Evolutionary conservation across 1,140 invertebrate genomes (phyloP).

Genomic region (Drosophila truncata): DNA sequence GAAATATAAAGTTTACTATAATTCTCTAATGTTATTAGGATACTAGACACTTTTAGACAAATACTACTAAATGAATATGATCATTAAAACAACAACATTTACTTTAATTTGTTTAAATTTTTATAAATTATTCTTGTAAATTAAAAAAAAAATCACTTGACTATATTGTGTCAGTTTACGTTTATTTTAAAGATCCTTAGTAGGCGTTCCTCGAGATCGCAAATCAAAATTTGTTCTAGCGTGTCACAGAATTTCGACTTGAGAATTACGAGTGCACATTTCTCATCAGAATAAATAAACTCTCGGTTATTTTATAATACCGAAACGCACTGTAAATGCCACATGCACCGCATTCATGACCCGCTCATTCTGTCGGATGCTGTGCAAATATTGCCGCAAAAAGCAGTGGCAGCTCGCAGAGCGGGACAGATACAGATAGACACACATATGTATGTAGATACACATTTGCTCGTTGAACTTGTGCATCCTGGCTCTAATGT

Average conservation of each 20-base stretch:
- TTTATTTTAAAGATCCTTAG: no score
- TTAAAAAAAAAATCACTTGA: no score
- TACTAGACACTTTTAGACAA: no score
- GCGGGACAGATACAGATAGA: slow-evolving; percentile 10
- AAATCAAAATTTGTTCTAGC: no score
- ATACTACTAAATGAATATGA: no score
- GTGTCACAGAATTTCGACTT: background rate
- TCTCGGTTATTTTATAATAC: background rate
- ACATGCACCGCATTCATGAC: slow-evolving; percentile 15
- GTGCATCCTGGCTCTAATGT: slow-evolving; percentile 35
- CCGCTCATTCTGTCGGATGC: slow-evolving; percentile 21
- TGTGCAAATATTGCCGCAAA: slow-evolving; percentile 63
- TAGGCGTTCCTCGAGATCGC: no score
- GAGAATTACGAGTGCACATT: background rate
- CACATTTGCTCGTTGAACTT: slow-evolving; percentile 58
- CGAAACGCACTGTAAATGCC: slow-evolving; percentile 31
- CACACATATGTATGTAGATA: slow-evolving; percentile 42
- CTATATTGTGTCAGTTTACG: no score
- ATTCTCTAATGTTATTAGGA: no score
- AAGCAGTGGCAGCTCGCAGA: slow-evolving; percentile 28
- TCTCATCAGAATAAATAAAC: background rate
- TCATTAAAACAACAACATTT: no score
- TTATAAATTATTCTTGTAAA: no score
- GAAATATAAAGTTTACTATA: no score
- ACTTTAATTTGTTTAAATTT: no score